Conservation (phyloP, 2,113 vertebrate genomes). For the Sorex araneus region DNA sequence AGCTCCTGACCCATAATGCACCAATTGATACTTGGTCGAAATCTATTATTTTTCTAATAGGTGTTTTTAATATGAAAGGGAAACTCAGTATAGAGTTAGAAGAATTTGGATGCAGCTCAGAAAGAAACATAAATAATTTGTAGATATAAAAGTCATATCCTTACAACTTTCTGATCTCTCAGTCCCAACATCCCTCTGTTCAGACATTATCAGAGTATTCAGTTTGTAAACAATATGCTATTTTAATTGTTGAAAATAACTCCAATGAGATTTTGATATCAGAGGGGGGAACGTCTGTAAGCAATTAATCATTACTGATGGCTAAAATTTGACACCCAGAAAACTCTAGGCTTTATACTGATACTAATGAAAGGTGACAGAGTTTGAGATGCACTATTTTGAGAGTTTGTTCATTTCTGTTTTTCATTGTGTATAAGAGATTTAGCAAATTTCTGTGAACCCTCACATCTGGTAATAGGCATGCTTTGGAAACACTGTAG, state of each 20-base stretch:
- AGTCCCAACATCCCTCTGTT: background rate
- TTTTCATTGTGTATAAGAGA: background rate
- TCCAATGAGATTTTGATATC: background rate
- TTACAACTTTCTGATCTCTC: background rate
- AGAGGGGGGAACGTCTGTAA: background rate
- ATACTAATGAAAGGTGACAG: background rate
- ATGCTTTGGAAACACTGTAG: too few species aligned
- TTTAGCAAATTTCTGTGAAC: background rate
- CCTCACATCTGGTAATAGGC: background rate
- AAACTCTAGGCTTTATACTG: background rate
- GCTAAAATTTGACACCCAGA: background rate
- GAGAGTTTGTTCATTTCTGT: background rate
- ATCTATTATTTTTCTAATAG: background rate
- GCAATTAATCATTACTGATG: background rate
- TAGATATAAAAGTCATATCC: background rate
- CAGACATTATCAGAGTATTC: background rate
- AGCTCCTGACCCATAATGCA: background rate
- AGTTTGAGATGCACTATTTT: constrained; percentile 1
- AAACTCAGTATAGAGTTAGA: background rate
- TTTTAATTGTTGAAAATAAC: background rate
- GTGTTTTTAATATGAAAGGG: background rate
- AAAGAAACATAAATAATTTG: background rate
- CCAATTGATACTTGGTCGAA: background rate
- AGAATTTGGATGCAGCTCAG: background rate
- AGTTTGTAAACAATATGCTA: background rate